Conservation (phyloP, 37 sponge, comb jelly and placozoan genomes). For the Ephydatia muelleri region DNA sequence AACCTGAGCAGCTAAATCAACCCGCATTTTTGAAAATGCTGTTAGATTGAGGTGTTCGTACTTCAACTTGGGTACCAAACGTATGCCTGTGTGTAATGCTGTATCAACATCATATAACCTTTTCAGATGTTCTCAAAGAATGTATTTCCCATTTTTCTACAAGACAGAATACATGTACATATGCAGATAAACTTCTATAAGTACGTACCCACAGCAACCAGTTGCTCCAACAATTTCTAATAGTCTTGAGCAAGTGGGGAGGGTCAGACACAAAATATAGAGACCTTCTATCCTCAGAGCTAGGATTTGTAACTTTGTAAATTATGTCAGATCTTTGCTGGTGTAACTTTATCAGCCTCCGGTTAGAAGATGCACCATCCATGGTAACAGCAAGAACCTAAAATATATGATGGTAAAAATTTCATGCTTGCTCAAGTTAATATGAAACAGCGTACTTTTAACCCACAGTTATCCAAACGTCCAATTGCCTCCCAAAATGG, state of each 20-base stretch:
- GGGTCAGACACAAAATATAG: conserved; percentile 1
- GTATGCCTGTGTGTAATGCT: too few species aligned
- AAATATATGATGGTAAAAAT: too few species aligned
- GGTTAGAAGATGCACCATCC: conserved; percentile 8
- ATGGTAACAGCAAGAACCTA: too few species aligned
- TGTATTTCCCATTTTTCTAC: not conserved
- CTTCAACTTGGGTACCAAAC: too few species aligned
- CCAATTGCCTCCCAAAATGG: too few species aligned
- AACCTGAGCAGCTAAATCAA: too few species aligned
- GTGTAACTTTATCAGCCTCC: conserved; percentile 13
- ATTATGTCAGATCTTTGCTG: not conserved
- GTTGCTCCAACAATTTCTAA: conserved; percentile 1
- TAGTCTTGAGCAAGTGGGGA: conserved; percentile 7
- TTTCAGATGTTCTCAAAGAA: conserved; percentile 9
- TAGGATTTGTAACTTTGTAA: not conserved
- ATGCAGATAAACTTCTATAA: not conserved
- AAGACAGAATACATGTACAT: too few species aligned
- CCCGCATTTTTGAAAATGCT: not conserved
- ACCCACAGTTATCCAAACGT: too few species aligned
- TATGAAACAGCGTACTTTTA: too few species aligned
- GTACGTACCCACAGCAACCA: conserved; percentile 4
- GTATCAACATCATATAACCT: not conserved
- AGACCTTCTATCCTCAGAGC: not conserved
- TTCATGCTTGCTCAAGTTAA: too few species aligned
- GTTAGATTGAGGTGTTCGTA: too few species aligned